Evolutionary conservation across 2,797 vertebrate species (phyloP).

Genomic region (Pseudochirops cupreus): DNA sequence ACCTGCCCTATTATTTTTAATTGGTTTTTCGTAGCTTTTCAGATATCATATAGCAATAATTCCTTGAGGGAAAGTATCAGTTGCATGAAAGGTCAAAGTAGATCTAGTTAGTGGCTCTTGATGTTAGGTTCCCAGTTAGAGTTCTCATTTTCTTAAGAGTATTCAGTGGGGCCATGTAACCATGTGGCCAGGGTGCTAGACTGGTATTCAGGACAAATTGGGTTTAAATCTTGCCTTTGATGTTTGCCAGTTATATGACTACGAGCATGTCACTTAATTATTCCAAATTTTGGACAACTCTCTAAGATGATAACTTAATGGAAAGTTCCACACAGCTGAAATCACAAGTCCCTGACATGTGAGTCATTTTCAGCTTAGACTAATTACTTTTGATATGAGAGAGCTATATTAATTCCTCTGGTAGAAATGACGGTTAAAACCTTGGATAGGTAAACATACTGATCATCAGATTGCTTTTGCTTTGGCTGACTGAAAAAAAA

Average conservation of each 20-base stretch:
- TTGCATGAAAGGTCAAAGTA: background rate
- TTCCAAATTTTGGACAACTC: background rate
- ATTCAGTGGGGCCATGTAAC: background rate
- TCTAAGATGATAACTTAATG: background rate
- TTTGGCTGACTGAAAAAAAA: background rate
- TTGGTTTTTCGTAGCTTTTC: background rate
- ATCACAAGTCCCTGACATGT: background rate
- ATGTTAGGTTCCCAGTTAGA: background rate
- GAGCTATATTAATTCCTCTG: background rate
- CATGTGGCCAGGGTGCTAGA: background rate
- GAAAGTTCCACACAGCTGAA: background rate
- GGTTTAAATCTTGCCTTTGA: background rate
- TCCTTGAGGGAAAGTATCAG: background rate
- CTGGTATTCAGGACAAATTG: background rate
- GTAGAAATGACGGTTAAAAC: background rate
- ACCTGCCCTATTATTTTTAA: background rate
- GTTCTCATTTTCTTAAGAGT: background rate
- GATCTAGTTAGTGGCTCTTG: background rate
- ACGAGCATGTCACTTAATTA: background rate
- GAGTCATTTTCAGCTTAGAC: background rate
- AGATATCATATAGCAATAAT: background rate
- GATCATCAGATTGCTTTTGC: background rate
- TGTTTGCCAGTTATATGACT: background rate
- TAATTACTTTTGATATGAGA: slow-evolving; percentile 24
- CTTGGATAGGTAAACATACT: background rate